Percentiles rank a stretch among this genome's conserved stretches.
These are phyloP conservation scores for Gambusia yucatana DNA, from an alignment of 2,797 vertebrate species.

Conservation along the genomic window DNA sequence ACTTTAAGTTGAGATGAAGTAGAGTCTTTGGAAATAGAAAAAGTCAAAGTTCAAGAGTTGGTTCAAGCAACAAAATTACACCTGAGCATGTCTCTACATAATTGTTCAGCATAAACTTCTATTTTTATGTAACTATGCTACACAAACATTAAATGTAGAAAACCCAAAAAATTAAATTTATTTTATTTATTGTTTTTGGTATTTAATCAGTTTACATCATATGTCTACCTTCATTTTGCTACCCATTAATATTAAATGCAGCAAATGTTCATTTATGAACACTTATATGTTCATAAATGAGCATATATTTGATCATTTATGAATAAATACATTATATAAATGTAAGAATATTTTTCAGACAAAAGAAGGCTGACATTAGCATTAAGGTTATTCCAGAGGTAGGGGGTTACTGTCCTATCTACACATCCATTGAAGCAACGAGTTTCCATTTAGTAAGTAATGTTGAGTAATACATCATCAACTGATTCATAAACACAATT, in stretches of 20 bases:
- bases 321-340: neutral
- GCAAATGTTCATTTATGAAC: too few species aligned
- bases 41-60: neutral
- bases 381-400: neutral
- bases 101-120: neutral
- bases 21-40: neutral
- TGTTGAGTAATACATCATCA: constrained; percentile 38
- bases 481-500: constrained; percentile 55
- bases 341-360: neutral
- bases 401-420: neutral
- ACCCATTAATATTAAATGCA: too few species aligned
- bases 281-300: too few species aligned
- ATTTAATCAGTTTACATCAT: neutral
- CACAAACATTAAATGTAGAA: neutral
- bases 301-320: neutral
- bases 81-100: neutral
- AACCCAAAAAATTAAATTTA: neutral
- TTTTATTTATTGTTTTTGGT: too few species aligned
- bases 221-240: neutral
- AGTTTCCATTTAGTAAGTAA: constrained; percentile 10
- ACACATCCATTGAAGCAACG: neutral
- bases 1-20: neutral
- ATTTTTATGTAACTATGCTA: neutral
- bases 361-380: neutral
- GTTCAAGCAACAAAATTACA: neutral